Percentiles rank a stretch among this genome's conserved stretches.
Evolutionary conservation across 2,797 vertebrate species (phyloP).

Genomic region (Tokudaia tokunoshimensis): DNA sequence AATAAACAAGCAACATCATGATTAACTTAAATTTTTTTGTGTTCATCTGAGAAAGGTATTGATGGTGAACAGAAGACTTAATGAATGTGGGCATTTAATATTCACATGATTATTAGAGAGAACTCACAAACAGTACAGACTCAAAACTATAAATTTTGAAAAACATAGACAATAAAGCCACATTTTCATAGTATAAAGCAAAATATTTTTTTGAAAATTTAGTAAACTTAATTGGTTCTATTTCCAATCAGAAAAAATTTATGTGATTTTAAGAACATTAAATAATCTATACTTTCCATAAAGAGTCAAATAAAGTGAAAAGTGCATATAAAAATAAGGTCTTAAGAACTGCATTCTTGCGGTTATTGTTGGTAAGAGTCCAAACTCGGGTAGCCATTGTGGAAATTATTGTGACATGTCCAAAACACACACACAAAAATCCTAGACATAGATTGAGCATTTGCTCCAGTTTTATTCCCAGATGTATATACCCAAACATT

Average conservation of each 20-base stretch:
- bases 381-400: neutral
- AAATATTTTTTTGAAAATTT: slow-evolving; percentile 10
- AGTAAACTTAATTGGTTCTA: neutral
- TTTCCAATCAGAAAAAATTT: neutral
- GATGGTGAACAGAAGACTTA: neutral
- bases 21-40: neutral
- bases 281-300: neutral
- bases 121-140: neutral
- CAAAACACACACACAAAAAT: neutral
- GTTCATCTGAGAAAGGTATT: neutral
- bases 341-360: neutral
- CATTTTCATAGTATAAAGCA: neutral
- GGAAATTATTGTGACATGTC: neutral
- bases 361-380: neutral
- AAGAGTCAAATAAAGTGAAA: neutral
- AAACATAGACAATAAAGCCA: neutral
- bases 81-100: neutral
- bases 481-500: too few relatives aligned
- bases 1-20: neutral
- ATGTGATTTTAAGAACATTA: neutral
- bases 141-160: slow-evolving; percentile 15
- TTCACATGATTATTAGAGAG: neutral
- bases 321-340: neutral
- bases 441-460: neutral
- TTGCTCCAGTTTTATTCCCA: too few relatives aligned